A percentile compares a stretch with the other conserved stretches of the same genome.
Conservation (phyloP, 2,113 vertebrate genomes). For the Anoplopoma fimbria region DNA sequence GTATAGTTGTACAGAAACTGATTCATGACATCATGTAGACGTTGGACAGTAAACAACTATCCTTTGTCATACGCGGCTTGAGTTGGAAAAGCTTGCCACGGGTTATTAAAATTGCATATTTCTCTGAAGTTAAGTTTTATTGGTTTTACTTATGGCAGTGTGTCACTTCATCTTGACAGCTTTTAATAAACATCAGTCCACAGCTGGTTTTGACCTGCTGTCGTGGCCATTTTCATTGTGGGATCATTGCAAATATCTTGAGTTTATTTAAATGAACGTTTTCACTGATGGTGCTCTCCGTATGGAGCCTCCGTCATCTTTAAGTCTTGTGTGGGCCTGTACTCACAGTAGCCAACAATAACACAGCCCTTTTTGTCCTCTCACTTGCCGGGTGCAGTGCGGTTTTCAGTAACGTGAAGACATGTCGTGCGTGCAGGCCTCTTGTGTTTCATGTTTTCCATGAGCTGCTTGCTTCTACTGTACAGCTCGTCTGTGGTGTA, state of each 20-base stretch:
- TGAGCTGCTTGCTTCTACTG: constrained; percentile 46
- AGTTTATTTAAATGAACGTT: neutral
- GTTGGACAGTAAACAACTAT: constrained; percentile 56
- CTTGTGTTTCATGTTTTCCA: constrained; percentile 69
- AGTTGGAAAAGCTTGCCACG: constrained; percentile 19
- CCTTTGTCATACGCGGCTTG: constrained; percentile 50
- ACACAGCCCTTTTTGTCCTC: constrained; percentile 41
- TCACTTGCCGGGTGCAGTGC: constrained; percentile 33
- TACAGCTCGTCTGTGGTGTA: constrained; percentile 49
- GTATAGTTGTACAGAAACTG: constrained; percentile 35
- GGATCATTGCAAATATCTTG: neutral
- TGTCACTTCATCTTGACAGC: constrained; percentile 6
- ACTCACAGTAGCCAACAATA: constrained; percentile 54
- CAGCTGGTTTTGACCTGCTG: neutral
- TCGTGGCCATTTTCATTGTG: neutral
- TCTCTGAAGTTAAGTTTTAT: constrained; percentile 22
- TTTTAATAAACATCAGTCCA: constrained; percentile 26
- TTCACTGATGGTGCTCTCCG: neutral
- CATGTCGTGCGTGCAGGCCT: constrained; percentile 39
- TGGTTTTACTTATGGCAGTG: constrained; percentile 1
- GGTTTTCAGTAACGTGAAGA: constrained; percentile 54
- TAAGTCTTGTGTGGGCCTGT: constrained; percentile 46
- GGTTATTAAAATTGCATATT: constrained; percentile 26
- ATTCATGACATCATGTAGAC: constrained; percentile 61
- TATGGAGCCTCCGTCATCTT: neutral